Base-by-base conservation (phyloP, 1,140 invertebrate genomes). In the Hycleus cichorii region DNA sequence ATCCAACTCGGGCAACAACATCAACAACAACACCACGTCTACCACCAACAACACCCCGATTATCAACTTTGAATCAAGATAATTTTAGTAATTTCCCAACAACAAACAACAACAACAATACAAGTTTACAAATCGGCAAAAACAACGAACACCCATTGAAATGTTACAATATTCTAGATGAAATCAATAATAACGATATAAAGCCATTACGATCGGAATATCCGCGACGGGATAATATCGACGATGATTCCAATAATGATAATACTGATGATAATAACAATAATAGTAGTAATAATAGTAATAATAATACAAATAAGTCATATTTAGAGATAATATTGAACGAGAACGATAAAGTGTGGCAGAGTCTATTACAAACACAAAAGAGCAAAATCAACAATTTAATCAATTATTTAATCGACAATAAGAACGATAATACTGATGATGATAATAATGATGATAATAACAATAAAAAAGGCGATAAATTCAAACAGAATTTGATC, bases 201-300 rank as follows among this genome's bases (percentile, higher is more conserved):
- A 45, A 68, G 39, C 71, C 71, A 0, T 47, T 73, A 18, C 64
- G 67, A 45, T 57, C 70, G 0, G 71, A 73, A 63, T 73, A 73
- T 60, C 70, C 70, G 1, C 55, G 70, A 42, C 60, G 62, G 38
- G 71, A 72, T 49, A 44, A 65, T 42, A 39, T 65, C 7, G 39
- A n/a, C 10, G 18, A 18, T 26, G 18, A 18, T 18, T 18, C 18
- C 18, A 54, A 39, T 47, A 45, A 27, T 32, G 18, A 25, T 39
- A 60, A 45, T 24, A 27, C 49, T 25, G 12, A 38, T 40, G 42
- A 8, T 18, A 18, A 18, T 18, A 18, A 18, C 18, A 18, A 18
- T 18, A 18, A 18, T 18, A 18, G 18, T 18, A 18, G 18, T 18
- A 18, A 18, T 18, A 18, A 18, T 18, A 18, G 18, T 18, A 18